Evolutionary conservation across 2,113 vertebrate genomes (phyloP).

Genomic region (Grammatotria lemairii): DNA sequence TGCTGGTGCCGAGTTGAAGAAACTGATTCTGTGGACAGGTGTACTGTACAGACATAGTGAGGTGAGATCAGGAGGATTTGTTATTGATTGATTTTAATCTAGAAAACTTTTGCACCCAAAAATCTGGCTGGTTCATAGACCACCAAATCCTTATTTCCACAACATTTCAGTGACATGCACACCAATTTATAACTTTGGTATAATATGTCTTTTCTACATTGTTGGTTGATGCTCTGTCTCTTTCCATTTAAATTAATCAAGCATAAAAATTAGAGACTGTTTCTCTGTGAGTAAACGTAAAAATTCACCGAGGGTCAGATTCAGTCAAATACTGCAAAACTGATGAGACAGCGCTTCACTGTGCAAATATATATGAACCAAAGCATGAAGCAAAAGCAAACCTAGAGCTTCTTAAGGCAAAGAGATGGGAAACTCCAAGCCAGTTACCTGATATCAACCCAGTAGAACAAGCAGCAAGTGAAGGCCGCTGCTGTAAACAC

Average conservation of each 20-base stretch:
- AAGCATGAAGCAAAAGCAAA: not conserved
- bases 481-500: not conserved
- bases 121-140: not conserved
- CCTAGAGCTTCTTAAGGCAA: not conserved
- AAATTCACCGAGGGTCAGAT: not conserved
- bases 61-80: not conserved
- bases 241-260: not conserved
- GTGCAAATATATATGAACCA: not conserved
- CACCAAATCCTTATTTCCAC: not conserved
- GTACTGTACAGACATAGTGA: not conserved
- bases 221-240: not conserved
- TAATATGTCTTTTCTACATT: not conserved
- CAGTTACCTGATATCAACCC: not conserved
- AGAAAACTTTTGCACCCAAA: not conserved
- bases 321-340: not conserved
- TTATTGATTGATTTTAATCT: not conserved
- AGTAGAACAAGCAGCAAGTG: not conserved
- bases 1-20: not conserved
- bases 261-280: not conserved
- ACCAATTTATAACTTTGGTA: not conserved
- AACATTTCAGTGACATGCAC: not conserved
- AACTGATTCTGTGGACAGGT: not conserved
- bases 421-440: not conserved
- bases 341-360: not conserved
- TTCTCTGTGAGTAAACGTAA: not conserved